These are phyloP conservation scores for Rhagonycha lutea DNA, from an alignment of 2,888 invertebrate genomes.

Conservation along the genomic window DNA sequence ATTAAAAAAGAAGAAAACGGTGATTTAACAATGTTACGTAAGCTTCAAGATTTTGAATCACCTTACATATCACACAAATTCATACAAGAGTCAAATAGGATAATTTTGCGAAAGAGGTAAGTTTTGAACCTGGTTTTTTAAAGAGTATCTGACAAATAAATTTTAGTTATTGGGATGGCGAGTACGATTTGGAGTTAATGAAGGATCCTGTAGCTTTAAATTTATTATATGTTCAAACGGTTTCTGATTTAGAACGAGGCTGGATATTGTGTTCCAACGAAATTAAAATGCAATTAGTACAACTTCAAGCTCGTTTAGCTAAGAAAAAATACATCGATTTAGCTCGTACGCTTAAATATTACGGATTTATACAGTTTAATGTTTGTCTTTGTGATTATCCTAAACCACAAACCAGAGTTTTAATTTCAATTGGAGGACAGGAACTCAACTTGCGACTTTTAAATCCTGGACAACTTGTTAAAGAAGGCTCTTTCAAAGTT, in stretches of 20 bases:
- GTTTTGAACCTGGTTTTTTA: conserved; percentile 21
- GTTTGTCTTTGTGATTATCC: conserved; percentile 80
- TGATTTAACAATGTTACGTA: conserved; percentile 76
- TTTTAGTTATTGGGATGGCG: conserved; percentile 85
- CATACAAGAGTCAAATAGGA: conserved; percentile 71
- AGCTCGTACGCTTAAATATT: conserved; percentile 82
- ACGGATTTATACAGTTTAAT: conserved; percentile 84
- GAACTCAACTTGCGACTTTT: conserved; percentile 78
- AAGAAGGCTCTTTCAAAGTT: conserved; percentile 88
- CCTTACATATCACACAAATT: conserved; percentile 90
- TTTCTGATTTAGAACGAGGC: conserved; percentile 83
- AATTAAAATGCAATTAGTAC: conserved; percentile 65
- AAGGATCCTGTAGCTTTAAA: conserved; percentile 82
- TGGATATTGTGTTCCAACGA: conserved; percentile 82
- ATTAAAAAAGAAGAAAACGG: conserved; percentile 77
- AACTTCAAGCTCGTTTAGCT: conserved; percentile 75
- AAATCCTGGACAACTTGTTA: conserved; percentile 62
- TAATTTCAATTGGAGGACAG: conserved; percentile 83
- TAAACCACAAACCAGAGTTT: conserved; percentile 65
- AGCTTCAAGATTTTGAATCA: conserved; percentile 95
- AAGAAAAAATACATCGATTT: conserved; percentile 89
- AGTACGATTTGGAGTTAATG: conserved; percentile 81
- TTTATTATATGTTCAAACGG: conserved; percentile 84
- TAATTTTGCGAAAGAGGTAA: conserved; percentile 86
- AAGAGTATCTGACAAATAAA: conserved; percentile 1